These are phyloP conservation scores for Agonopterix alstromeriana DNA, from an alignment of 2,888 invertebrate species.

Conservation along the genomic window DNA sequence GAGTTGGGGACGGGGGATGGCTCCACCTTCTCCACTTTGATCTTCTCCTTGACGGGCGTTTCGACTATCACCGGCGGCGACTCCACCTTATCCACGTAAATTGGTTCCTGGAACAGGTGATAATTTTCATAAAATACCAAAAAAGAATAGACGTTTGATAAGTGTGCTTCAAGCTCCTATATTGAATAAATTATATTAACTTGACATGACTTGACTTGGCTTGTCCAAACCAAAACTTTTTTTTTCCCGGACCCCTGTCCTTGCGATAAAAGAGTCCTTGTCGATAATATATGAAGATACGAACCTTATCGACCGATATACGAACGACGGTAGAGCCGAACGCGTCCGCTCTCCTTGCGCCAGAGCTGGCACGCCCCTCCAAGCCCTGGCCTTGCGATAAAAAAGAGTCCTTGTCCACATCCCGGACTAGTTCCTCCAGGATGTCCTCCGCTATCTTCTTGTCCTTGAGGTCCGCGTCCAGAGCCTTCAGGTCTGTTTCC, in stretches of 20 bases:
- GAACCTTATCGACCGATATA: constrained; percentile 28
- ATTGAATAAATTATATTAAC: too few species aligned
- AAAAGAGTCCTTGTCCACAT: constrained; percentile 57
- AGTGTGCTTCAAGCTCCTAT: too few species aligned
- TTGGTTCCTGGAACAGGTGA: constrained; percentile 22
- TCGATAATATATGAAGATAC: background rate
- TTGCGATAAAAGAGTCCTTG: background rate
- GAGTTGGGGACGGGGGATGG: constrained; percentile 29
- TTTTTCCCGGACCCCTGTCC: background rate
- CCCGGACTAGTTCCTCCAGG: constrained; percentile 38
- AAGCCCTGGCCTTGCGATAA: constrained; percentile 64
- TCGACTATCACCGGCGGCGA: constrained; percentile 5
- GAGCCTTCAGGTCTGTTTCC: constrained; percentile 45
- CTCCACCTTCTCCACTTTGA: constrained; percentile 2
- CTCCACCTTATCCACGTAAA: constrained; percentile 27
- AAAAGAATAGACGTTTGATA: too few species aligned
- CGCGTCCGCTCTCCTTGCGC: constrained; percentile 39
- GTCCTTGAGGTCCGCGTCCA: constrained; percentile 40
- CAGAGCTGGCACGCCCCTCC: constrained; percentile 61
- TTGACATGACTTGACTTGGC: too few species aligned
- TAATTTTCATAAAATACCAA: background rate
- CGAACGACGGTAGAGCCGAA: constrained; percentile 48
- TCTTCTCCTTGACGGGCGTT: constrained; percentile 4
- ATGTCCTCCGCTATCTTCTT: constrained; percentile 36
- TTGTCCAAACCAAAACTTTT: too few species aligned